Evolutionary conservation across 2,888 invertebrate species (phyloP), one percentile per base, ranked within the genome.

Genomic region (Heliconius hortense): DNA sequence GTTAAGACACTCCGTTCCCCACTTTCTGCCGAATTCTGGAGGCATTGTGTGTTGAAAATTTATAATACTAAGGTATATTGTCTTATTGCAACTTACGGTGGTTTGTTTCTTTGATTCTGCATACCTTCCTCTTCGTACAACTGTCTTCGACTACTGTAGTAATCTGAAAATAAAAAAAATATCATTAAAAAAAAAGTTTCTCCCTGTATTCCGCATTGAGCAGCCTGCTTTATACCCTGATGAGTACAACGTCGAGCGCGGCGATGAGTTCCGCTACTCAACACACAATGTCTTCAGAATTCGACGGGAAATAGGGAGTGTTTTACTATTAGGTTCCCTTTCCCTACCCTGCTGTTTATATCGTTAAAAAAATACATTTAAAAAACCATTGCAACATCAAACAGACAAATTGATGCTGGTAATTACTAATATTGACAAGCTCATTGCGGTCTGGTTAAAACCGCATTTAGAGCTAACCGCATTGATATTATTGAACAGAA

Each of bases 91-190:
- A 90, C 96, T 95, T 92, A 96, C 97, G 96, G 95, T 77, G 97
- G 97, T 89, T 97, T 97, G 83, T 96, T 97, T 68, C 96, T 95
- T 82, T 96, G 96, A 84, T 90, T 92, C 60, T 95, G 94, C 82
- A 97, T 94, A 5, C 96, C 96, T 84, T 97, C 97, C 82, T 97
- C 97, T 83, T 98, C 97, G 83, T 97, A 97, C 15, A 97, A 90
- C 83, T 97, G 97, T 79, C 97, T 94, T 89, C 95, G 94, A 79
- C 96, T 96, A 85, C 96, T 96, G 87, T 98, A 98, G 87, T 97
- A 97, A 94, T 98, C 97, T 96, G 89, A 24, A 92, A 94, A 48
- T 59, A 43, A 72, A 66, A 21, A 4, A 8, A 63, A 18, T 10
- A 4, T 18, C 10, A 60, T 26, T 21, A 5, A 15, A 13, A 59